Conservation (phyloP, 2,888 invertebrate genomes). For the Drosophila affinis region DNA sequence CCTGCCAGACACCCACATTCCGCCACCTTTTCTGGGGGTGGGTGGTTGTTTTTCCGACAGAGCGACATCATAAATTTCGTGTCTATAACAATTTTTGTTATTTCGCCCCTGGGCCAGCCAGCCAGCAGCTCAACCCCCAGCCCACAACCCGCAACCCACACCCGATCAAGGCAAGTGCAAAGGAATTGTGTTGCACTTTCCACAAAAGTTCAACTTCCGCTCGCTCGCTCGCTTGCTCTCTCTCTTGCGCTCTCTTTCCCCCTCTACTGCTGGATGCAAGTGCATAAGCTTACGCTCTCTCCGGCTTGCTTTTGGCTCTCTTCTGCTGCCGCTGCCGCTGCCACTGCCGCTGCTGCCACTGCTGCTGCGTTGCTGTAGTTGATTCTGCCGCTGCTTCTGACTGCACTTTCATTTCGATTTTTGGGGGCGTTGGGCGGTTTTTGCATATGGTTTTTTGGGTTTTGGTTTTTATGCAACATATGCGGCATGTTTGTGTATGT, state of each 20-base stretch:
- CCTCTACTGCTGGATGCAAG: slow-evolving; percentile 25
- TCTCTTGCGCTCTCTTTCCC: slow-evolving; percentile 9
- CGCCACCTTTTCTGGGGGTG: slow-evolving; percentile 51
- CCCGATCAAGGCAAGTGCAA: slow-evolving; percentile 59
- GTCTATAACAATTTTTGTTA: slow-evolving; percentile 77
- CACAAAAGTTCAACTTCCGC: slow-evolving; percentile 44
- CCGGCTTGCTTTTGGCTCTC: slow-evolving; percentile 7
- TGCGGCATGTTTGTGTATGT: slow-evolving; percentile 49
- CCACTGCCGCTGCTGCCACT: background rate
- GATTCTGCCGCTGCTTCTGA: background rate
- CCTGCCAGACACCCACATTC: slow-evolving; percentile 8
- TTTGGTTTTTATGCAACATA: slow-evolving; percentile 73
- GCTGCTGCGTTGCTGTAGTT: background rate
- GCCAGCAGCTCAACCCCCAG: background rate
- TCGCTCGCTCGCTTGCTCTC: slow-evolving; percentile 29
- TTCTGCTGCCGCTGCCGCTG: background rate
- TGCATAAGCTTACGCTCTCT: slow-evolving; percentile 47
- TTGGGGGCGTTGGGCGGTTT: slow-evolving; percentile 56
- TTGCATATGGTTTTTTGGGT: slow-evolving; percentile 70
- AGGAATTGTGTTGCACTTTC: slow-evolving; percentile 76
- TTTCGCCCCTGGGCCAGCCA: slow-evolving; percentile 13
- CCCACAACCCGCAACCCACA: background rate
- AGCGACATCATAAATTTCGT: slow-evolving; percentile 74
- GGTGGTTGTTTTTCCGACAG: slow-evolving; percentile 66
- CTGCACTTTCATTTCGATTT: slow-evolving; percentile 37